Evolutionary conservation across 2,113 vertebrate genomes (phyloP).

Genomic region (Gadus macrocephalus): DNA sequence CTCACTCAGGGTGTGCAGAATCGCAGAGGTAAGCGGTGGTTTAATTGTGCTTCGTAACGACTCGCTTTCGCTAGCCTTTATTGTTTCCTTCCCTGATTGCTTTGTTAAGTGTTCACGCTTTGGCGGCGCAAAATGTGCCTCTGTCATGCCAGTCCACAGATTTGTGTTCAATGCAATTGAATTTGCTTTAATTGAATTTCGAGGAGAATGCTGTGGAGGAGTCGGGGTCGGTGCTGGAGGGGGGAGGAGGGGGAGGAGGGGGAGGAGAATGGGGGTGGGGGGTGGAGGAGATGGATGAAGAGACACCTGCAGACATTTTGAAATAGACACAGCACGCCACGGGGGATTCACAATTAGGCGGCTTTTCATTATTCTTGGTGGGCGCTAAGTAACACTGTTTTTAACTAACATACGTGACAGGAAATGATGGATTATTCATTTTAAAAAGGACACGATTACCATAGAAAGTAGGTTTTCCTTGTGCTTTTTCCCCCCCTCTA

Average conservation of each 20-base stretch:
- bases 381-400: constrained; percentile 20
- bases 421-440: constrained; percentile 53
- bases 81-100: constrained; percentile 68
- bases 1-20: constrained; percentile 26
- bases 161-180: constrained; percentile 48
- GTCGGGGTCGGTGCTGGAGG: not conserved
- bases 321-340: constrained; percentile 18
- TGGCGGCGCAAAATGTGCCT: constrained; percentile 50
- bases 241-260: constrained; percentile 9
- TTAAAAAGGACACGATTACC: constrained; percentile 54
- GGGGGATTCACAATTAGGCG: constrained; percentile 28
- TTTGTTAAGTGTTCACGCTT: constrained; percentile 63
- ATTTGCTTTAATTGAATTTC: constrained; percentile 55
- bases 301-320: constrained; percentile 30
- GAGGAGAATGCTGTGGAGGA: constrained; percentile 25
- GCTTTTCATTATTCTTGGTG: constrained; percentile 26
- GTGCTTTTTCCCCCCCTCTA: too few relatives aligned
- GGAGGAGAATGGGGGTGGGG: not conserved
- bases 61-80: constrained; percentile 53
- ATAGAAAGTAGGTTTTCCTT: constrained; percentile 45
- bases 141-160: constrained; percentile 58
- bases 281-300: constrained; percentile 11
- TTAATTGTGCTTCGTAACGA: constrained; percentile 63
- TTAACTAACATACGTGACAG: constrained; percentile 31
- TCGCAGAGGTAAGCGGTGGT: constrained; percentile 48